Conservation (phyloP, 2,113 vertebrate species). For the Mormyrus lacerda region DNA sequence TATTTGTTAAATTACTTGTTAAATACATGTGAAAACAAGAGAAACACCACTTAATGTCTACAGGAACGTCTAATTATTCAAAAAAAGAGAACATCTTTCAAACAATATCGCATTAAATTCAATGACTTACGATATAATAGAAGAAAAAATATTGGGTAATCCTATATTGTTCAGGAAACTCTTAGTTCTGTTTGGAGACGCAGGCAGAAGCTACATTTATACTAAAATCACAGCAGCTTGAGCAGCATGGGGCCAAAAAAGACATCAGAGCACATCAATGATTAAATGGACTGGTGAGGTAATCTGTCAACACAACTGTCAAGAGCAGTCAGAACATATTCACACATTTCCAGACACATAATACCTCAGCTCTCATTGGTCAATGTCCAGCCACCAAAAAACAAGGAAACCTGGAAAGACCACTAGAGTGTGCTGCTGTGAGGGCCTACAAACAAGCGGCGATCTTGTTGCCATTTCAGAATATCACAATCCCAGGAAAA, state of each 20-base stretch:
- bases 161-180: neutral
- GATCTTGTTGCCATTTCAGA: neutral
- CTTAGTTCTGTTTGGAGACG: neutral
- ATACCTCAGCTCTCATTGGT: constrained; percentile 59
- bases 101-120: neutral
- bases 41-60: neutral
- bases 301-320: neutral
- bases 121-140: neutral
- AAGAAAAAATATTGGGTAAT: neutral
- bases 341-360: constrained; percentile 35
- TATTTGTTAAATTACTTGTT: neutral
- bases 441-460: neutral
- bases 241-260: neutral
- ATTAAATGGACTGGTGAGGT: neutral
- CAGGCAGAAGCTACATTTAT: neutral
- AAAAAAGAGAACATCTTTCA: neutral
- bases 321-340: constrained; percentile 17
- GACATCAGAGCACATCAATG: neutral
- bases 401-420: constrained; percentile 57
- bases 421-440: constrained; percentile 59
- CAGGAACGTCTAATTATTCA: neutral
- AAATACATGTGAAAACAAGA: neutral
- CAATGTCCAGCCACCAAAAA: constrained; percentile 56
- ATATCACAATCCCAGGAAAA: neutral
- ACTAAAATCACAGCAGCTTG: neutral